A percentile compares a stretch with the other conserved stretches of the same genome.
Conservation (phyloP, 2,888 invertebrate genomes). For the Venusia cambrica region DNA sequence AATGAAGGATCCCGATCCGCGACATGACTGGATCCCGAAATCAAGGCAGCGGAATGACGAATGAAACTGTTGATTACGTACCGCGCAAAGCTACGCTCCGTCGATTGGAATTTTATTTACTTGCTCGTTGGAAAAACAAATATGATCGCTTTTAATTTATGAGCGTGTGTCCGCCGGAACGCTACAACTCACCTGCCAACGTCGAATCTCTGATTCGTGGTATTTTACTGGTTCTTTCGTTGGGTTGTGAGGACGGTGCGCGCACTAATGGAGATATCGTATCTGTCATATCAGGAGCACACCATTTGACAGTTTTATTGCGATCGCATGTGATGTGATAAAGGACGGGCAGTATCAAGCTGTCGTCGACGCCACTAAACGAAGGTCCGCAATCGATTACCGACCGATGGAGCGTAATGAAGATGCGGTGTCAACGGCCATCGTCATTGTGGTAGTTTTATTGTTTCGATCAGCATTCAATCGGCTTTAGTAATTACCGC, state of each 20-base stretch:
- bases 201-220: conserved; percentile 51
- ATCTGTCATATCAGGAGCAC: conserved; percentile 69
- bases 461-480: conserved; percentile 27
- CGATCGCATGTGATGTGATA: conserved; percentile 62
- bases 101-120: conserved; percentile 72
- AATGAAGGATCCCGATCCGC: conserved; percentile 54
- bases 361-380: conserved; percentile 34
- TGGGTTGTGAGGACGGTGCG: conserved; percentile 60
- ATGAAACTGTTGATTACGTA: conserved; percentile 75
- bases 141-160: conserved; percentile 77
- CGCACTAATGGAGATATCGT: conserved; percentile 70
- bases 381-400: conserved; percentile 29
- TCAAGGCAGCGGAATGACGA: conserved; percentile 66
- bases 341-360: conserved; percentile 45
- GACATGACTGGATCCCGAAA: conserved; percentile 54
- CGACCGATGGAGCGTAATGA: conserved; percentile 26
- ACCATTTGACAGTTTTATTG: conserved; percentile 73
- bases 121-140: conserved; percentile 69
- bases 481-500: conserved; percentile 27
- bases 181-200: conserved; percentile 43
- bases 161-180: conserved; percentile 53
- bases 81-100: conserved; percentile 65
- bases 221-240: conserved; percentile 55
- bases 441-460: conserved; percentile 27
- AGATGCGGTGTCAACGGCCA: conserved; percentile 27